Evolutionary conservation across 2,113 vertebrate genomes (phyloP).

Genomic region (Corythoichthys haematopterus): DNA sequence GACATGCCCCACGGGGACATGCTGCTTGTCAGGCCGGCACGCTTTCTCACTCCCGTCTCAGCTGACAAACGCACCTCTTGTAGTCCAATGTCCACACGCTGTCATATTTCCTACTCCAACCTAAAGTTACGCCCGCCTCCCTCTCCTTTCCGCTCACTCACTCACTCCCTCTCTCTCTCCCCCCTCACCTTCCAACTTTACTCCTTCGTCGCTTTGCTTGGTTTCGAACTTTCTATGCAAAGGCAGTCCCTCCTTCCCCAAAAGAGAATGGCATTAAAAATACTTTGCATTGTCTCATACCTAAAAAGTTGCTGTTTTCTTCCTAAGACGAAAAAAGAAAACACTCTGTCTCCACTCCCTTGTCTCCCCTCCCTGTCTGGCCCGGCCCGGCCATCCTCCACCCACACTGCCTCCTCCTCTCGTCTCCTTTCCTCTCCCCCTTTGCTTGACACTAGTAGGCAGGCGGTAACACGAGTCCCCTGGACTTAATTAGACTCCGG

Average conservation of each 20-base stretch:
- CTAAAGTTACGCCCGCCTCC: neutral
- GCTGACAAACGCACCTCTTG: neutral
- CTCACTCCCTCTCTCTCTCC: neutral
- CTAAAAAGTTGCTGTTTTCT: neutral
- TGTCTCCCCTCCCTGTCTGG: neutral
- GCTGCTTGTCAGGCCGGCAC: neutral
- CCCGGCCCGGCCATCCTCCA: neutral
- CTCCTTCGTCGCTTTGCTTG: neutral
- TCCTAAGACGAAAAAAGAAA: neutral
- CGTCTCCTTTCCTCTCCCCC: neutral
- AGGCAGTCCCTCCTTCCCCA: neutral
- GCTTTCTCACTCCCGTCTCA: neutral
- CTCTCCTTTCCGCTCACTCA: neutral
- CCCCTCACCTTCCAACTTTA: neutral
- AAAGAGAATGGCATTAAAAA: neutral
- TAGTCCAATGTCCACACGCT: neutral
- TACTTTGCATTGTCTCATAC: neutral
- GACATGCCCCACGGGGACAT: slow-evolving; percentile 31
- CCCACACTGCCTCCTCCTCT: neutral
- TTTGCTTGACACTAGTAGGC: neutral
- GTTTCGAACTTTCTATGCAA: neutral
- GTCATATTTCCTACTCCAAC: neutral
- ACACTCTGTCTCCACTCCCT: neutral
- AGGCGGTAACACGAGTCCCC: neutral
- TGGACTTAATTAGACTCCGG: neutral